A percentile compares a stretch with the other conserved stretches of the same genome.
phyloP scores from a whole-genome alignment of 1,140 invertebrate species.

The Oscheius sp. region DNA sequence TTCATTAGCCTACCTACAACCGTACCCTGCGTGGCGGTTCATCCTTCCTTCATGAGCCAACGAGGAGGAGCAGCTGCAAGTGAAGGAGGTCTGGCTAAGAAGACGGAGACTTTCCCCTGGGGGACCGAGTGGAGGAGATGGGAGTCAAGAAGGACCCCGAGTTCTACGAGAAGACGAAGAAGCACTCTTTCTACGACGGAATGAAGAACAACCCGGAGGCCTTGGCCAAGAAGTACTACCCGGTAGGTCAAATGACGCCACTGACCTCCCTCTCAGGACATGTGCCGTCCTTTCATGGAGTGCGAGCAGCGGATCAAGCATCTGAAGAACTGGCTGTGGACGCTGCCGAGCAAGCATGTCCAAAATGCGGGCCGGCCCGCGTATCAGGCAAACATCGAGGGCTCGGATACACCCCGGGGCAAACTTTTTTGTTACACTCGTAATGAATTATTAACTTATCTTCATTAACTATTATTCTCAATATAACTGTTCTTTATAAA shows the following conservation, averaged over 20 bases:
- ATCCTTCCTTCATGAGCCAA: no score
- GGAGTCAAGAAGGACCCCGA: conserved; percentile 10
- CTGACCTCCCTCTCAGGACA: conserved; percentile 32
- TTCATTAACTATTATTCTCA: no score
- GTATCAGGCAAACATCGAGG: no score
- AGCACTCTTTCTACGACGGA: conserved; percentile 27
- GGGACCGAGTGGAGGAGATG: conserved; percentile 1
- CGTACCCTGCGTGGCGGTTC: no score
- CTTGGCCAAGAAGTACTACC: conserved; percentile 25
- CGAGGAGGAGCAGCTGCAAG: not conserved
- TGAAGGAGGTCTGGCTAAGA: not conserved
- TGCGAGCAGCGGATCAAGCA: conserved; percentile 44
- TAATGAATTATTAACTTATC: no score
- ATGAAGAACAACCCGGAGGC: conserved; percentile 33
- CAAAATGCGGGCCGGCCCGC: no score
- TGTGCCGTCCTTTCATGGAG: conserved; percentile 43
- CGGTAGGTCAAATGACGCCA: not conserved
- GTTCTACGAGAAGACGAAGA: conserved; percentile 29
- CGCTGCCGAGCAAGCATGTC: conserved; percentile 34
- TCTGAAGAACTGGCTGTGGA: conserved; percentile 37
- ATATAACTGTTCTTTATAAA: no score
- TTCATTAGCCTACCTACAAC: no score
- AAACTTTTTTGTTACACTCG: no score
- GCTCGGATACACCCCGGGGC: no score
- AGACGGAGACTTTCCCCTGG: not conserved